Evolutionary conservation across 2,113 vertebrate species (phyloP), one percentile per base, ranked within the genome.

Genomic region (Sander vitreus): DNA sequence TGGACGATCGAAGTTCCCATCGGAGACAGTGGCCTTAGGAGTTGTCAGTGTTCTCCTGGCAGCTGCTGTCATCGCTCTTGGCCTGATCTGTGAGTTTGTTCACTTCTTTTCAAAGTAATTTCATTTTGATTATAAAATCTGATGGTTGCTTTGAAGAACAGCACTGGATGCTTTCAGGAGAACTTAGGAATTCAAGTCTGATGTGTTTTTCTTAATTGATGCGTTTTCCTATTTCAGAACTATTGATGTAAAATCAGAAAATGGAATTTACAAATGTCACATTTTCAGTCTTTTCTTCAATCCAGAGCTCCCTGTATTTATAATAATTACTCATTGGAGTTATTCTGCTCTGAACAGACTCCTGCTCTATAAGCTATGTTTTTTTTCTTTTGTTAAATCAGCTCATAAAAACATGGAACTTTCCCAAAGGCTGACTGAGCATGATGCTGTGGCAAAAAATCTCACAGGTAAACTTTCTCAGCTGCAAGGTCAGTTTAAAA

Each of bases 21-120:
- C n/a, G 14, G 68, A 73, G 73, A 64, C 15, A 71, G 62, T 43
- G 53, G 48, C 54, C 16, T 5, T 90, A 45, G 14, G 54, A 0
- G 9, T 85, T 2, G 50, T 91, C 16, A 0, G 53, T 9, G 19
- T 30, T 39, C 80, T 92, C 10, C 66, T 91, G 67, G 68, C 14
- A 0, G 81, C 63, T n/a, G 74, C 81, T 15, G 7, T 69, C 39
- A 8, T 25, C 3, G 72, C 27, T 27, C 69, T 91, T 0, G 3
- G 14, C 2, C 1, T 50, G 5, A 30, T 3, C 45, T 36, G 90
- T 91, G 64, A 87, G 90, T 90, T 18, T 70, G 9, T 0, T 0
- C 4, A 5, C 0, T 0, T 67, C 2, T 23, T 5, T 43, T 43
- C 10, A 43, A 43, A 43, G 9, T 10, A 9, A 11, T 43, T 39